Conservation (phyloP, 2,888 invertebrate genomes). For the Pheosia gnoma region DNA sequence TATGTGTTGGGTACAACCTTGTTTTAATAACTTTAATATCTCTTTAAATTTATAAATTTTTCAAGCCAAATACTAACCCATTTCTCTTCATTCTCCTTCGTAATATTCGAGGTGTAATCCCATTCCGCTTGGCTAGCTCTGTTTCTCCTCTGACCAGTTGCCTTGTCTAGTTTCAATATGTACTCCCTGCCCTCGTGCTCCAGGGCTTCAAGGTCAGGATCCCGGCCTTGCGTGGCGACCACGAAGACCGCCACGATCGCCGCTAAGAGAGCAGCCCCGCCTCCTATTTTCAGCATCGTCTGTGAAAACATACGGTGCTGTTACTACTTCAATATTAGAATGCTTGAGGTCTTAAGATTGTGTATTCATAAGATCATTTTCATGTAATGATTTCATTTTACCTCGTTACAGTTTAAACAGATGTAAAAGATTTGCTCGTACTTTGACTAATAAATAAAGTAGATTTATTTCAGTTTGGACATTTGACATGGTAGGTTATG, state of each 20-base stretch:
- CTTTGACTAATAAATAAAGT: too few species aligned
- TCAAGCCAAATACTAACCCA: conserved; percentile 50
- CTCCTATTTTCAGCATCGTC: conserved; percentile 80
- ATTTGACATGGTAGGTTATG: too few species aligned
- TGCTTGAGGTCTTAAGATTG: not conserved
- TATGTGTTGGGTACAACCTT: too few species aligned
- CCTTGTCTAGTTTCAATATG: conserved; percentile 85
- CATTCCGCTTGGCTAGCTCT: conserved; percentile 86
- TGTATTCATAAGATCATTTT: too few species aligned
- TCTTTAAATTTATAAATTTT: not conserved
- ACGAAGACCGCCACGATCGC: conserved; percentile 79
- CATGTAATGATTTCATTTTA: too few species aligned
- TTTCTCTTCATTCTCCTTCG: conserved; percentile 85
- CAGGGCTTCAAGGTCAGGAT: conserved; percentile 79
- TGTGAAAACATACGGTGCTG: conserved; percentile 38
- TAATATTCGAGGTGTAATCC: conserved; percentile 91
- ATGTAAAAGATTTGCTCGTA: too few species aligned
- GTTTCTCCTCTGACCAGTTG: conserved; percentile 84
- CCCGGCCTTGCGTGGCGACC: conserved; percentile 79
- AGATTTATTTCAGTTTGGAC: too few species aligned
- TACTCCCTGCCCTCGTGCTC: conserved; percentile 85
- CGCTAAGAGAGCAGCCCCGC: conserved; percentile 72
- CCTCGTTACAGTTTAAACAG: too few species aligned
- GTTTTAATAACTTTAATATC: too few species aligned
- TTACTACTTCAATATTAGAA: not conserved